Evolutionary conservation across 92 coral and sea anemone genomes (phyloP).

Genomic region (Palythoa caribaeorum): DNA sequence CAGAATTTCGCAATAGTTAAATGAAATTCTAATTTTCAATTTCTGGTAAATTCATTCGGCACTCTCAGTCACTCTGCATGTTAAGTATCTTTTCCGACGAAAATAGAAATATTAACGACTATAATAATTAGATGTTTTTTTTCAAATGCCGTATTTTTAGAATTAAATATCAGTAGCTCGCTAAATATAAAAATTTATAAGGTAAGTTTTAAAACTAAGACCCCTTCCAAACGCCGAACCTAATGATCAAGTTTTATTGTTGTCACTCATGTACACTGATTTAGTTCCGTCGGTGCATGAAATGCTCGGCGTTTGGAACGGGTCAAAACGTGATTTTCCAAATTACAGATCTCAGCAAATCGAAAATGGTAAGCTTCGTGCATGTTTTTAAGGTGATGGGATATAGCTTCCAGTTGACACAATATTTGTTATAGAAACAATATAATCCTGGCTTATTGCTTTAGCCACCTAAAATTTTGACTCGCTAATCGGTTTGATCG

Average conservation of each 20-base stretch:
- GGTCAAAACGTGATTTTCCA: background rate
- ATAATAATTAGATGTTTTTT: background rate
- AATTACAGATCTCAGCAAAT: background rate
- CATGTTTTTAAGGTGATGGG: background rate
- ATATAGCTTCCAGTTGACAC: background rate
- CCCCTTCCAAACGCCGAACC: no score
- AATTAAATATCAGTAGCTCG: background rate
- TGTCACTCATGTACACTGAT: no score
- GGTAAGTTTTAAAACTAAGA: no score
- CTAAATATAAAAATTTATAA: no score
- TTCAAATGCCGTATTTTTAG: background rate
- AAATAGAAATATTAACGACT: background rate
- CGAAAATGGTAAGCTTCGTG: background rate
- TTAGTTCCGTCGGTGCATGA: no score
- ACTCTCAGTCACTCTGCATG: background rate
- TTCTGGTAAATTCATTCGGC: background rate
- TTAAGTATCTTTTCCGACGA: background rate
- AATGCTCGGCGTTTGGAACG: no score
- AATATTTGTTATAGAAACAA: constrained; percentile 4
- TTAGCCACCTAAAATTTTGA: background rate
- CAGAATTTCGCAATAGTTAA: background rate
- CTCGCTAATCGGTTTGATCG: background rate
- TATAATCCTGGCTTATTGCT: background rate
- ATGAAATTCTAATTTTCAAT: background rate
- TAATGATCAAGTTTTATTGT: no score